Base-by-base conservation (phyloP, 2,797 vertebrate species). In the Hafferia zeledoni region DNA sequence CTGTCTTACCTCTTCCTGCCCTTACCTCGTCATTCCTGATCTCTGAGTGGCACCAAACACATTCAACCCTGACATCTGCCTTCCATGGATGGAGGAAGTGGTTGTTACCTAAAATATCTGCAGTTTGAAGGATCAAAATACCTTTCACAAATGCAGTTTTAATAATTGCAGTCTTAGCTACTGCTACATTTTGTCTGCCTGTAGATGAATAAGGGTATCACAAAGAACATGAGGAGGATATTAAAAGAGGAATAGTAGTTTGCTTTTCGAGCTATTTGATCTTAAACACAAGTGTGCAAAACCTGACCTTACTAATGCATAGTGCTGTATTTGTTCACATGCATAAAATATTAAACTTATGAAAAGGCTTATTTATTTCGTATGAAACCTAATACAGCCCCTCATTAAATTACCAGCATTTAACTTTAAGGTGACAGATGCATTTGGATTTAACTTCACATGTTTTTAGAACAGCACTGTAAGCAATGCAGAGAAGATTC, bases 281-380 rank as follows among this genome's bases (percentile, higher is more conserved):
- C 33, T 78, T 83, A 46, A 92, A 79, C 25, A 25, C 22, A 56
- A 88, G 37, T 50, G 23, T 86, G 37, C 56, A 83, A 55, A 80
- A 80, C 11, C 30, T 68, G 35, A 74, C 55, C 18, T 92, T 39
- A 30, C 25, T 88, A 78, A 70, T 71, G n/a, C 71, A 46, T 61
- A 63, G 11, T 30, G 3, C 49, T 91, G 19, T 64, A 57, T 89
- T 94, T 43, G 7, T 83, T 95, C 87, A n/a, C 55, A 75, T 69
- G 43, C 50, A 77, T 85, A 85, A 93, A 95, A 52, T 89, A 90
- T 47, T 87, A 92, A 93, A 82, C 17, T 81, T 90, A 67, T 1
- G 22, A 95, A 95, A 96, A 94, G 50, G 39, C 24, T 68, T 95
- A 74, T 90, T 88, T 94, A 68, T 89, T 94, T 93, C 67, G 41